Base-by-base conservation (phyloP, 2,888 invertebrate species). In the Sphaerophoria taeniata region DNA sequence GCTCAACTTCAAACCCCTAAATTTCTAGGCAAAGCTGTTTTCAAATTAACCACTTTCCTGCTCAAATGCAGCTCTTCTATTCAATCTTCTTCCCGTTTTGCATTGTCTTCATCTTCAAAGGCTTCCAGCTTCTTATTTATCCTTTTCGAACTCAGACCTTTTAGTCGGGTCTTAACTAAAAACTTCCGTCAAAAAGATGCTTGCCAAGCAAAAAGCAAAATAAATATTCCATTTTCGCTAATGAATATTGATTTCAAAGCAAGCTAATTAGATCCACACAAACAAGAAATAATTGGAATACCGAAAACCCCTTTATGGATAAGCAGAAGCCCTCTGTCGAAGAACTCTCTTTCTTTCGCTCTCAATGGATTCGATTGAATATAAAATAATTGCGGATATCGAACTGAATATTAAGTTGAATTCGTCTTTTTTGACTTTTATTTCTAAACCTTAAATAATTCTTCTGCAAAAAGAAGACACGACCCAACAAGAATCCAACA, bases 321-420 rank as follows among this genome's bases (percentile, higher is more conserved):
- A 43, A 43, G 12, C 24, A 24, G 24, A 24, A 24, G 24, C 24
- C 43, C 12, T 9, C 12, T 4, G 43, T 43, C 9, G 12, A 34
- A 33, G n/a, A 33, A 63, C 45, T 36, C 24, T 24, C 24, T 24
- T 24, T 24, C 24, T 24, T 24, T 24, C 24, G 24, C 24, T 24
- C 24, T 65, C 31, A 43, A 47, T 53, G 73, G 73, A 75, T 80
- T 55, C 24, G 53, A 61, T 56, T 76, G 71, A 71, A 77, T 76
- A 76, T 71, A 70, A 49, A 45, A 76, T 76, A 76, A 76, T 77
- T 81, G 60, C 78, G 82, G 73, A 82, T 78, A 78, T 56, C 49
- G 69, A 82, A 78, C 55, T 14, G 78, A 82, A 82, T 78, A 82
- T 82, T 69, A 82, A 82, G 67, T 78, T 61, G 16, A 47, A 67